Base-by-base conservation (phyloP, 2,888 invertebrate genomes). In the Notodonta dromedarius region DNA sequence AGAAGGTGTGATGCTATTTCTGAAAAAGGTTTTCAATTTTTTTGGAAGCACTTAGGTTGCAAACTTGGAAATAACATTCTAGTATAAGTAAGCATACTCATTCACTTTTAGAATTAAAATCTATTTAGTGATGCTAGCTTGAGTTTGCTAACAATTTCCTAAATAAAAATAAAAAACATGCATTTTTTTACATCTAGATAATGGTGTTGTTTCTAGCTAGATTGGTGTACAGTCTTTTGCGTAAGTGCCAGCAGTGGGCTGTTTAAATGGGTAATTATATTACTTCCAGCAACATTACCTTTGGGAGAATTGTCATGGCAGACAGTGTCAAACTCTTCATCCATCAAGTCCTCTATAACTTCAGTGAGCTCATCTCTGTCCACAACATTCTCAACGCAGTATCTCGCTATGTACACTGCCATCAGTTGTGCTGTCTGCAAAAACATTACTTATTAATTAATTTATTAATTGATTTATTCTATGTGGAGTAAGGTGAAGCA, bases 251-350 rank as follows among this genome's bases (percentile, higher is more conserved):
- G 24, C 24, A 24, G 24, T 24, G 24, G 2, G 24, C 24, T 24
- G 24, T 24, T 24, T 24, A 24, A 24, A 2, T 24, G 24, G 24
- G 24, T 40, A 51, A 32, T 42, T 40, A 14, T 8, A 50, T 57
- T 39, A 56, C 16, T 56, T 52, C n/a, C 42, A 11, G 11, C 42
- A 42, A 42, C 12, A 0, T 60, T 81, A 95, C 95, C 95, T 87
- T 92, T 94, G 39, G 96, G 94, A 13, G 96, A 96, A 71, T 94
- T 94, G 77, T 96, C 96, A 86, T 96, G 96, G 79, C 96, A 96
- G 6, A 95, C 91, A 40, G 96, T 96, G 64, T 96, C 94, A 84
- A 96, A 96, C 77, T 96, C 96, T 77, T 96, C 95, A 83, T 96
- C 96, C 94, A 96, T 95, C 40, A 96, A 88, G 71, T 96, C 96